These are phyloP conservation scores for Chorisops tibialis DNA, from an alignment of 2,888 invertebrate genomes.

Conservation along the genomic window DNA sequence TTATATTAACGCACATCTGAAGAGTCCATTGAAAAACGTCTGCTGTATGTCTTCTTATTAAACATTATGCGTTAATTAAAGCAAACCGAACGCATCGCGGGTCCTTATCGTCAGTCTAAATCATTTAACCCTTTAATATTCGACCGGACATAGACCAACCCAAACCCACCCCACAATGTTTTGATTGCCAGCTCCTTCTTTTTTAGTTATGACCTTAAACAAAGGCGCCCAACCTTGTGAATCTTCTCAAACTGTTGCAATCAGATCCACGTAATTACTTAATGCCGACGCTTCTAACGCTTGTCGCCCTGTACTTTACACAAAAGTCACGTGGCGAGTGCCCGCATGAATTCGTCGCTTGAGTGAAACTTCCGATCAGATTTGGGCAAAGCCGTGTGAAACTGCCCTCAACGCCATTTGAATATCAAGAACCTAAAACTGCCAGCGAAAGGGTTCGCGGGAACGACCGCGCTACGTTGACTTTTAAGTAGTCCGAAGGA, in stretches of 20 bases:
- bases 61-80: constrained; percentile 9
- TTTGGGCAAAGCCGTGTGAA: constrained; percentile 37
- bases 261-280: constrained; percentile 39
- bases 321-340: constrained; percentile 37
- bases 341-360: constrained; percentile 38
- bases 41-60: constrained; percentile 2
- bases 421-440: constrained; percentile 6
- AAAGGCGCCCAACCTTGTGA: constrained; percentile 5
- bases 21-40: constrained; percentile 1
- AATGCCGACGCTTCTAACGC: constrained; percentile 23
- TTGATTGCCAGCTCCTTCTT: constrained; percentile 16
- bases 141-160: constrained; percentile 6
- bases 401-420: constrained; percentile 18
- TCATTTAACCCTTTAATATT: constrained; percentile 21
- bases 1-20: constrained; percentile 1
- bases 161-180: constrained; percentile 9
- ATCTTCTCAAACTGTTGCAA: constrained; percentile 37
- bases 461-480: constrained; percentile 13
- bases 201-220: constrained; percentile 15
- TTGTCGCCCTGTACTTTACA: constrained; percentile 14
- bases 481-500: constrained; percentile 21
- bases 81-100: constrained; percentile 2
- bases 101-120: constrained; percentile 9
- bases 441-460: constrained; percentile 9
- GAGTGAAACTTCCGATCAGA: constrained; percentile 38